Evolutionary conservation across 2,113 vertebrate species (phyloP), one percentile per base, ranked within the genome.

Genomic region (Nesogale talazaci): DNA sequence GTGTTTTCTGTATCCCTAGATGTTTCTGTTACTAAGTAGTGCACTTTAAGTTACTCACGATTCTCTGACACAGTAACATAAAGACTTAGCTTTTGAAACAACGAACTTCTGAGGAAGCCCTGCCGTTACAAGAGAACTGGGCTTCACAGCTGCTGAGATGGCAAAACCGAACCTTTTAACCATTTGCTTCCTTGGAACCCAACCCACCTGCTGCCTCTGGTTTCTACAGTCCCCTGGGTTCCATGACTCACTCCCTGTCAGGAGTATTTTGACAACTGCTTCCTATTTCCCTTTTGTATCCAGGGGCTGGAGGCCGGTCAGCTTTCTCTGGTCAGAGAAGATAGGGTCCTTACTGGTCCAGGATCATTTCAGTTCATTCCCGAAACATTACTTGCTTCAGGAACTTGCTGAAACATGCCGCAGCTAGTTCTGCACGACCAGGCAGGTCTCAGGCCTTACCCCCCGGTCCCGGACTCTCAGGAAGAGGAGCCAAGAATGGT

Each of bases 261-360:
- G 56, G 6, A 11, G 31, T 77, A 63, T 77, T 94, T 91, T 90
- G 83, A 93, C 86, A 93, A 88, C 25, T 34, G 76, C 70, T 89
- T 84, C 78, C 76, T 84, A 61, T 65, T 96, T 89, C 61, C 74
- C 84, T 83, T 72, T 36, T 57, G 27, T 25, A 27, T 3, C 17
- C 34, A 77, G 29, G 77, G 63, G 40, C 22, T 65, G 77, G 59
- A 52, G 76, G 87, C 74, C 74, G 83, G 65, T 86, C 80, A 65
- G 91, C 57, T 79, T 52, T 52, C 52, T 92, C 6, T 22, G 29
- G 23, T 61, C 36, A 69, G 5, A 40, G 67, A 89, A 78, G 56
- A 88, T 56, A 79, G 6, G 63, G 46, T 57, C 57, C 75, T 88
- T 42, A 17, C 56, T 70, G 75, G 91, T 46, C 89, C 23, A 52